Evolutionary conservation across 1,140 invertebrate species (phyloP).

Genomic region (Drosophila equinoxialis): DNA sequence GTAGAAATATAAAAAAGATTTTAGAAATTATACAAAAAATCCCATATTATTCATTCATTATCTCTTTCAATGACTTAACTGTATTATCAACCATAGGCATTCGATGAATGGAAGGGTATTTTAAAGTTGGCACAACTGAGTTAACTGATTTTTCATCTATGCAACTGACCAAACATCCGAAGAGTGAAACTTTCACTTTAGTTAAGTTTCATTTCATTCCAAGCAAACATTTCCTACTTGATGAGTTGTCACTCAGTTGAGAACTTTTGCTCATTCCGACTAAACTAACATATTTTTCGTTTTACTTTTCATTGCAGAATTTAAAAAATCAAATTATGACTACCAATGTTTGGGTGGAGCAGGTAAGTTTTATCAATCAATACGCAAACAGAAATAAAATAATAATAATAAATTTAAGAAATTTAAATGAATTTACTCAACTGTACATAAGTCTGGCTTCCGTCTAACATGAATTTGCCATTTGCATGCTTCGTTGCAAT

Average conservation of each 20-base stretch:
- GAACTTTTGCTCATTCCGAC: slow-evolving; percentile 5
- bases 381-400: neutral
- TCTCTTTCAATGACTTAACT: neutral
- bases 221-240: neutral
- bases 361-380: slow-evolving; percentile 87
- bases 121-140: neutral
- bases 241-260: neutral
- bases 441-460: slow-evolving; percentile 39
- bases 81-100: neutral
- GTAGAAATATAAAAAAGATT: too few species aligned
- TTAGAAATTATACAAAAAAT: too few species aligned
- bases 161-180: neutral
- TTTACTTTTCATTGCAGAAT: slow-evolving; percentile 89
- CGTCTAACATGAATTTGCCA: slow-evolving; percentile 69
- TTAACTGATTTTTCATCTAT: neutral
- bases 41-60: too few species aligned
- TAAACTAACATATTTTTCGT: slow-evolving; percentile 39
- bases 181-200: neutral
- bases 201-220: slow-evolving; percentile 12
- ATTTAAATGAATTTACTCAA: slow-evolving; percentile 26
- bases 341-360: slow-evolving; percentile 98
- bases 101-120: neutral
- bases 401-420: slow-evolving; percentile 15
- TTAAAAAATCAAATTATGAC: slow-evolving; percentile 98
- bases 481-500: slow-evolving; percentile 63